A percentile compares a stretch with the other conserved stretches of the same genome.
Evolutionary conservation across 1,140 invertebrate genomes (phyloP).

Genomic region (Drosophila micromelanica): DNA sequence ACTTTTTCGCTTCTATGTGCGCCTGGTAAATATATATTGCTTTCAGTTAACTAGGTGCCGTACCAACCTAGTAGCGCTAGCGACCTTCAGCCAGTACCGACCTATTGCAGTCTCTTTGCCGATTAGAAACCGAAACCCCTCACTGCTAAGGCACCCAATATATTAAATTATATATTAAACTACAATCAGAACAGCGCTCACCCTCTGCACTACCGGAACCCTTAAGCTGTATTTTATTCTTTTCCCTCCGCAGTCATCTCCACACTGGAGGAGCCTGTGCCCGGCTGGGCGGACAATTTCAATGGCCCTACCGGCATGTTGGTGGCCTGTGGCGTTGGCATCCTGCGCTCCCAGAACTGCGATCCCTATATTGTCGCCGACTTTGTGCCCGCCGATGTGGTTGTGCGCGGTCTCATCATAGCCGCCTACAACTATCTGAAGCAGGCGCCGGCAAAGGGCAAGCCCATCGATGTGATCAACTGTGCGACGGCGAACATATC

Average conservation of each 20-base stretch:
- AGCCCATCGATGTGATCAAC: conserved; percentile 87
- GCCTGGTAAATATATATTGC: too few species aligned
- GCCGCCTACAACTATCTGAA: conserved; percentile 88
- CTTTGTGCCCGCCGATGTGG: conserved; percentile 94
- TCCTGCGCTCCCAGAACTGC: conserved; percentile 90
- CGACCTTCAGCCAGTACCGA: too few species aligned
- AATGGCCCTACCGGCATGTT: conserved; percentile 95
- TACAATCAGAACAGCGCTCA: too few species aligned
- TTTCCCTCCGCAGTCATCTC: conserved; percentile 86
- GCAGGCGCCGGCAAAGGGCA: conserved; percentile 10
- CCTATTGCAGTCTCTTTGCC: too few species aligned
- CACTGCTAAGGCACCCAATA: too few species aligned
- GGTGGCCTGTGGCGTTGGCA: conserved; percentile 87
- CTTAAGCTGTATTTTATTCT: too few species aligned
- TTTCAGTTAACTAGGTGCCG: too few species aligned
- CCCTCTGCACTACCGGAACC: not conserved
- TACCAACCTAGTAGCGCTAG: too few species aligned
- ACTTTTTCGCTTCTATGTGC: too few species aligned
- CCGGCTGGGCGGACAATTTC: conserved; percentile 97
- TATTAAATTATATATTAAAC: too few species aligned
- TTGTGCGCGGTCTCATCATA: conserved; percentile 92
- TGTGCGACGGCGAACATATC: conserved; percentile 88
- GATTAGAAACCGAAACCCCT: too few species aligned
- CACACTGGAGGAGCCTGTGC: conserved; percentile 87
- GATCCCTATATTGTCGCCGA: conserved; percentile 88